These are phyloP conservation scores for Dunckerocampus dactyliophorus DNA, from an alignment of 2,113 vertebrate genomes.

Conservation along the genomic window DNA sequence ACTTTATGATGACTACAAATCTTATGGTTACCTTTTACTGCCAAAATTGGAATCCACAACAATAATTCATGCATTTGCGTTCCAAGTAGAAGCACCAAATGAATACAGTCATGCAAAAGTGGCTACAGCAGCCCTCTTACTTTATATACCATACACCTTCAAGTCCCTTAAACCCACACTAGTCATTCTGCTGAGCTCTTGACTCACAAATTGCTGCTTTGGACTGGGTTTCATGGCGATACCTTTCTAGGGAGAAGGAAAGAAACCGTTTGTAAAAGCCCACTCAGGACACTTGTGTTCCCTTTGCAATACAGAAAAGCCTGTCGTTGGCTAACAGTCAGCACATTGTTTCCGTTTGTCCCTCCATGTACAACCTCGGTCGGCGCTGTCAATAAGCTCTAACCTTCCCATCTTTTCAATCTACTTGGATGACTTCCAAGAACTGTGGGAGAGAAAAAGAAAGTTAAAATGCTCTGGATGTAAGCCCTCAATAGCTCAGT, in stretches of 20 bases:
- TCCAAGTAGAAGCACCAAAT: no score
- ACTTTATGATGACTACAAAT: no score
- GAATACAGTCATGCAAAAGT: neutral
- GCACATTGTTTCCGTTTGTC: constrained; percentile 79
- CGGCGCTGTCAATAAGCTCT: constrained; percentile 70
- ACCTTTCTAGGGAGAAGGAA: constrained; percentile 52
- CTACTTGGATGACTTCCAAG: constrained; percentile 68
- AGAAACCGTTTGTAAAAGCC: constrained; percentile 50
- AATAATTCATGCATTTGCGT: no score
- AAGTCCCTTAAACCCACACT: constrained; percentile 35
- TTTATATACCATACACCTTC: constrained; percentile 43
- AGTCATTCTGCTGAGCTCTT: constrained; percentile 64
- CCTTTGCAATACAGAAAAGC: constrained; percentile 71
- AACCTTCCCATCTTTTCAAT: constrained; percentile 66
- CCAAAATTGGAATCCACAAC: no score
- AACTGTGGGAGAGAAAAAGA: constrained; percentile 35
- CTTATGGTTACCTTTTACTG: no score
- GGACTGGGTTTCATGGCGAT: constrained; percentile 66
- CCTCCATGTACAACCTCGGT: constrained; percentile 70
- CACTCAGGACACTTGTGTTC: constrained; percentile 77
- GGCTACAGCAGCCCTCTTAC: constrained; percentile 18
- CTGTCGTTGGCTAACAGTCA: constrained; percentile 75
- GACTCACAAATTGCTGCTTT: constrained; percentile 76
- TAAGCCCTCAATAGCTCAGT: constrained; percentile 67
- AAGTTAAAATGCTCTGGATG: constrained; percentile 64